phyloP scores from a whole-genome alignment of 2,797 vertebrate species.

The Bradypodion ventrale region DNA sequence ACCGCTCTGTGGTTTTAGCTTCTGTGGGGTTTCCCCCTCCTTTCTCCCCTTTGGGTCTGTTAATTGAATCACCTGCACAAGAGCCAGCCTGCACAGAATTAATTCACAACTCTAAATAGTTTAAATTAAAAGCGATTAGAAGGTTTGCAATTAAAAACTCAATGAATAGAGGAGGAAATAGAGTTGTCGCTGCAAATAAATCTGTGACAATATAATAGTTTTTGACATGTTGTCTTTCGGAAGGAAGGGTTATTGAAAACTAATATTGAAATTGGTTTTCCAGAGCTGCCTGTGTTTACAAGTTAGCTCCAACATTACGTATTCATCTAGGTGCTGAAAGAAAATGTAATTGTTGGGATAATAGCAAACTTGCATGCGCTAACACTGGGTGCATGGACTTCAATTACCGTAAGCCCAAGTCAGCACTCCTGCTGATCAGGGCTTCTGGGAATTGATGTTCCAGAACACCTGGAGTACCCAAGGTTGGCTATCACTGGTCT shows the following conservation, averaged over 20 bases:
- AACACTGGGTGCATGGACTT: no score
- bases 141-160: constrained; percentile 10
- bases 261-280: background rate
- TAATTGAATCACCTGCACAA: constrained; percentile 11
- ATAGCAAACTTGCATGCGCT: no score
- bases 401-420: no score
- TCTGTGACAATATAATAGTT: no score
- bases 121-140: background rate
- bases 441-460: no score
- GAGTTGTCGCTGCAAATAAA: constrained; percentile 18
- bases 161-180: background rate
- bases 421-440: no score
- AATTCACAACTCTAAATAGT: background rate
- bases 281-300: constrained; percentile 5
- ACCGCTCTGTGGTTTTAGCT: background rate
- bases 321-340: background rate
- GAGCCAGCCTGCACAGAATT: background rate
- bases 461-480: no score
- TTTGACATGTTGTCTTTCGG: background rate
- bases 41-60: background rate
- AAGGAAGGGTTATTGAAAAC: background rate
- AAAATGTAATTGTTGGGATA: background rate
- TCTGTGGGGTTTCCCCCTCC: no score
- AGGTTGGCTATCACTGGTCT: no score
- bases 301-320: background rate